These are phyloP conservation scores for Chamaetylas fuelleborni DNA, from an alignment of 2,113 vertebrate species.

Conservation along the genomic window DNA sequence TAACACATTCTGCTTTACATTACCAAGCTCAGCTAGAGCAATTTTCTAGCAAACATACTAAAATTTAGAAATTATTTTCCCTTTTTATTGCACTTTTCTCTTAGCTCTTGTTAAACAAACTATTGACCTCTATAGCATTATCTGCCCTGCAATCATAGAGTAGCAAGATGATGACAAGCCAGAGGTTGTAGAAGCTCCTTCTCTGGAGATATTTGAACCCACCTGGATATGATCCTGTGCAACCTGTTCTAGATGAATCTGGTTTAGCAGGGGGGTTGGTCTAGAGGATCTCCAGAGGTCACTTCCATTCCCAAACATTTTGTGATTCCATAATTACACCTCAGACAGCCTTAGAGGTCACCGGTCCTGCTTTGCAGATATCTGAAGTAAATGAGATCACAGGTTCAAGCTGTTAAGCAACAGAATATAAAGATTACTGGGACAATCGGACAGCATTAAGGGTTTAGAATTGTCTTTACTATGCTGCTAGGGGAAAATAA, in stretches of 20 bases:
- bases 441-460: not conserved
- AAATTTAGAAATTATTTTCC: not conserved
- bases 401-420: not conserved
- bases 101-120: not conserved
- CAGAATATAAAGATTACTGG: not conserved
- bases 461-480: not conserved
- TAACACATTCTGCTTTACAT: not conserved
- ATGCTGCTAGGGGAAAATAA: not conserved
- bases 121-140: not conserved
- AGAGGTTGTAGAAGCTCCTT: not conserved
- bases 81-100: not conserved
- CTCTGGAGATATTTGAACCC: not conserved
- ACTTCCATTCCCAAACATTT: not conserved
- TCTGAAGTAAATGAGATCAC: not conserved
- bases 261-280: not conserved
- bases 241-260: not conserved
- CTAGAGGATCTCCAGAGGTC: not conserved
- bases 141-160: not conserved
- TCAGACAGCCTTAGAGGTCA: not conserved
- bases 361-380: not conserved
- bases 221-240: not conserved
- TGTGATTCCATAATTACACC: not conserved
- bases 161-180: not conserved
- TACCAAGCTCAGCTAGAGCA: not conserved
- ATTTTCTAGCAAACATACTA: not conserved